A percentile compares a stretch with the other conserved stretches of the same genome.
These are phyloP conservation scores for Sminthurinus aureus DNA, from an alignment of 2,888 invertebrate genomes.

Conservation along the genomic window DNA sequence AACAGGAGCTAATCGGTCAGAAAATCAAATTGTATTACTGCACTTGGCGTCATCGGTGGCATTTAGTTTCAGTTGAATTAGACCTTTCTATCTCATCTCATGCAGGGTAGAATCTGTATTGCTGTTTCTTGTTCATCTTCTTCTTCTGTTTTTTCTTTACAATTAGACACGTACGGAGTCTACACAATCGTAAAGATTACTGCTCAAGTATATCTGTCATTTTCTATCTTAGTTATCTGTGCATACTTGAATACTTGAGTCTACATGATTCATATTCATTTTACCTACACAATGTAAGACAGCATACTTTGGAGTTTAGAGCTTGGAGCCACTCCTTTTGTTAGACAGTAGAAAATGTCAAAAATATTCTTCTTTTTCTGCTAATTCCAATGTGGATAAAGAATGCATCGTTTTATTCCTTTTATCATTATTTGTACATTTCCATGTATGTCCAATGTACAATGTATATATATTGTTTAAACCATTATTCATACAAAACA, in stretches of 20 bases:
- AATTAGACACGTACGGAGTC: neutral
- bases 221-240: neutral
- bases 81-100: constrained; percentile 37
- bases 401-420: too few relatives aligned
- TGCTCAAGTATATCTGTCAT: neutral
- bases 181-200: neutral
- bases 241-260: neutral
- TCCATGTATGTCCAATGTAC: too few relatives aligned
- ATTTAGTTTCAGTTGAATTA: constrained; percentile 42
- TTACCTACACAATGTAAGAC: too few relatives aligned
- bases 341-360: neutral
- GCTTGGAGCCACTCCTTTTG: neutral
- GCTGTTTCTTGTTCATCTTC: constrained; percentile 11
- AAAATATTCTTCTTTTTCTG: neutral
- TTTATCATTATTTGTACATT: too few relatives aligned
- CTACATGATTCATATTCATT: neutral
- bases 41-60: constrained; percentile 40
- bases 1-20: constrained; percentile 39
- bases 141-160: neutral
- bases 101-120: constrained; percentile 43
- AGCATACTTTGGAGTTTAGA: too few relatives aligned
- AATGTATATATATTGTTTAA: too few relatives aligned
- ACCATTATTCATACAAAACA: too few relatives aligned
- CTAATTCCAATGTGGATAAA: too few relatives aligned
- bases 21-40: constrained; percentile 41